Evolutionary conservation across 2,797 vertebrate species (phyloP), one percentile per base, ranked within the genome.

Genomic region (Gymnothorax reevesii): DNA sequence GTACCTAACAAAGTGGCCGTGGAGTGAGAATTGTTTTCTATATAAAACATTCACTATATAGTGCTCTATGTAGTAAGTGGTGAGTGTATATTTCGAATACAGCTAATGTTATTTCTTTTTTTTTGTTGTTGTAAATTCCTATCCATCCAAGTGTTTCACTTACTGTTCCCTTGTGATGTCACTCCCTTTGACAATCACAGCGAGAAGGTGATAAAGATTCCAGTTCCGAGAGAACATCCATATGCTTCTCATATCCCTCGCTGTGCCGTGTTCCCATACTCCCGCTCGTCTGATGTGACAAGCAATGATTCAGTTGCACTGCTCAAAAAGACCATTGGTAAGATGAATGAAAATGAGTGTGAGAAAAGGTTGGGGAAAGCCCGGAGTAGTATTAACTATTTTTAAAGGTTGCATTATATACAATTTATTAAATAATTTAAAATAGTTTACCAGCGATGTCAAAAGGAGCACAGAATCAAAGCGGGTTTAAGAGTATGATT

Each of bases 171-270:
- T 85, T 57, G 62, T 6, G 27, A 66, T 27, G 66, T 6, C 69
- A 8, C 54, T 57, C 60, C 12, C 55, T n/a, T 60, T 57, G 57
- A 49, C 57, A 0, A 83, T 85, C 87, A 83, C 87, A 96, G 96
- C 20, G 87, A 92, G 88, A 96, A 94, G 87, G 91, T 92, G 89
- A 92, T 93, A 84, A 93, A 91, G 77, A 89, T 89, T 66, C 83
- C 88, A 0, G 91, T 94, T 89, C 93, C 92, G 12, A 92, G 90
- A 87, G 92, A 96, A 88, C 95, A 97, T 89, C 95, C 96, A 6
- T 97, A 95, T 91, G 91, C 96, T 83, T 97, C 95, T 42, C 96
- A 97, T 90, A 96, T 94, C 89, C 94, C 94, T 82, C 94, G 90
- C 1, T 94, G 95, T 17, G 92, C 94, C 8, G 82, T 95, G 90